These are phyloP conservation scores for Crotalus tigris DNA, from an alignment of 2,113 vertebrate species.

Conservation along the genomic window DNA sequence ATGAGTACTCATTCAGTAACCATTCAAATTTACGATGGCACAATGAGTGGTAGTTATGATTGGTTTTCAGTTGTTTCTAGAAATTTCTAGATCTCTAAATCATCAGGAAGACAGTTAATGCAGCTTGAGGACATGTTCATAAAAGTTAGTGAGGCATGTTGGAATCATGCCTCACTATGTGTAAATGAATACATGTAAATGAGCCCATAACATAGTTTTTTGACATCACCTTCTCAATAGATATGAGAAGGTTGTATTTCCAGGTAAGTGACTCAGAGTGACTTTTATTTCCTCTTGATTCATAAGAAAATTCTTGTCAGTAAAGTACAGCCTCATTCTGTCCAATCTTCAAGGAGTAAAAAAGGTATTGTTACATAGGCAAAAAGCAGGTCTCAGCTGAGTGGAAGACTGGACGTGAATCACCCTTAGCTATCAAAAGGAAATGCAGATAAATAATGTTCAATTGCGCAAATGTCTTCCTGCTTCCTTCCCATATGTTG, in stretches of 20 bases:
- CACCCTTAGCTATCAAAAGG: constrained; percentile 57
- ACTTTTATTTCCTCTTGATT: constrained; percentile 49
- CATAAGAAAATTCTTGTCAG: constrained; percentile 56
- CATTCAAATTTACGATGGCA: not conserved
- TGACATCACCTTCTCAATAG: not conserved
- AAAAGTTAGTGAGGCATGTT: not conserved
- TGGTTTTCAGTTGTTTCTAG: constrained; percentile 23
- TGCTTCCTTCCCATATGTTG: constrained; percentile 37
- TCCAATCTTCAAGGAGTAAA: constrained; percentile 45
- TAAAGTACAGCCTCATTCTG: constrained; percentile 45
- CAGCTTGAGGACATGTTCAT: not conserved
- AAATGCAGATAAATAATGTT: constrained; percentile 24
- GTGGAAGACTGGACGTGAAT: constrained; percentile 48
- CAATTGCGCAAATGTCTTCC: not conserved
- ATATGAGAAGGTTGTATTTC: constrained; percentile 50
- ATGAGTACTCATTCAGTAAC: not conserved
- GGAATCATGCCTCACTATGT: not conserved
- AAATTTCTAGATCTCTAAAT: not conserved
- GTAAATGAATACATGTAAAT: not conserved
- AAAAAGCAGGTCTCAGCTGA: constrained; percentile 35
- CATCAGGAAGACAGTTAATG: not conserved
- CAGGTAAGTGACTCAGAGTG: not conserved
- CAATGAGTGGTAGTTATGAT: not conserved
- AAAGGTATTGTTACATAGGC: constrained; percentile 54
- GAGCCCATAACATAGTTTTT: not conserved